Evolutionary conservation across 2,113 vertebrate genomes (phyloP), one percentile per base, ranked within the genome.

Genomic region (Poecilia latipinna): DNA sequence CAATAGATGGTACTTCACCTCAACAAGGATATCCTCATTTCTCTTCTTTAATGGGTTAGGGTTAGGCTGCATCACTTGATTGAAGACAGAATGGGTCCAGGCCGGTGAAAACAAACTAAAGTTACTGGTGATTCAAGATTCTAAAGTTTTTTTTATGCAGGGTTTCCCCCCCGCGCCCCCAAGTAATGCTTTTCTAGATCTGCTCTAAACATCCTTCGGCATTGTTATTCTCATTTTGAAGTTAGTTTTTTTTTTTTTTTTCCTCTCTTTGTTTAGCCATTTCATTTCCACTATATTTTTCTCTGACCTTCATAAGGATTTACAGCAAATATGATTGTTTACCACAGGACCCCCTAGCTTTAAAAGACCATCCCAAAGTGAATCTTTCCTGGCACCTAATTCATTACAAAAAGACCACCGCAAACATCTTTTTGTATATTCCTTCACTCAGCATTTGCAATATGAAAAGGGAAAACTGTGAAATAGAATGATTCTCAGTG

Each of bases 21-120:
- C 61, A 86, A 82, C 80, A 89, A 91, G 90, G 86, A 76, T 80
- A 57, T 29, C 68, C 75, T 88, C 77, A 78, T 78, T 78, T 65
- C 69, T 86, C 74, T 72, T 32, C 54, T 74, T 65, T 83, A 80
- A 91, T 87, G 79, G 82, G 86, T n/a, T n/a, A n/a, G n/a, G n/a
- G n/a, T n/a, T n/a, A 70, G 62, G 67, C 80, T 77, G 65, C 72
- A 72, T 71, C 17, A 64, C 31, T 75, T 88, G 78, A 87, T 71
- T 61, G 69, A 83, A 71, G 70, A 72, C 69, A 37, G 42, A 66
- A 37, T 22, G 22, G 12, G 65, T 42, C 32, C 39, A 67, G 60
- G 35, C 35, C 60, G 44, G 7, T 17, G 17, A 17, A 48, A 19
- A 19, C 17, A 48, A 48, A 17, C 13, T 48, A 17, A 48, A 48